Evolutionary conservation across 2,888 invertebrate genomes (phyloP).

Genomic region (Polydrusus cervinus): DNA sequence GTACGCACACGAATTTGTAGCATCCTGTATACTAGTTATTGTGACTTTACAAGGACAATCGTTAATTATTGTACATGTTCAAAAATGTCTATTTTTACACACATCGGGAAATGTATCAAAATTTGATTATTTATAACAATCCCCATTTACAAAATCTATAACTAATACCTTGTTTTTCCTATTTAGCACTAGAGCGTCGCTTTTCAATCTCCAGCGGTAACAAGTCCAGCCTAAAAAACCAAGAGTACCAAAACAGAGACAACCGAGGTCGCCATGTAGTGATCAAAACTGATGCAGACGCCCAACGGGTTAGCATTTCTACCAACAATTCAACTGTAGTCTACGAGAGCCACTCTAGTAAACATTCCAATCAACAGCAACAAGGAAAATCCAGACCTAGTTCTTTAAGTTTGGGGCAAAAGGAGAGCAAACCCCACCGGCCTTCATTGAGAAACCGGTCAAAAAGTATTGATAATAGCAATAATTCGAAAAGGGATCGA

Average conservation of each 20-base stretch:
- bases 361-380: constrained; percentile 38
- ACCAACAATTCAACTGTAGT: constrained; percentile 58
- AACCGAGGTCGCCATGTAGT: constrained; percentile 65
- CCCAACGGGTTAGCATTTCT: constrained; percentile 59
- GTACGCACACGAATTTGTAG: too few species aligned
- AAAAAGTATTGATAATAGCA: constrained; percentile 65
- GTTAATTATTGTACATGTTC: too few species aligned
- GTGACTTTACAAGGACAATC: too few species aligned
- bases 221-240: constrained; percentile 58
- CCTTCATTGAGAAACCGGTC: constrained; percentile 61
- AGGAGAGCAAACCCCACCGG: constrained; percentile 58
- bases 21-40: too few species aligned
- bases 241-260: constrained; percentile 55
- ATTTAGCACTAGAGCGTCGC: constrained; percentile 63
- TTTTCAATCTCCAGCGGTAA: constrained; percentile 58
- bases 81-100: too few species aligned
- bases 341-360: constrained; percentile 59
- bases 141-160: neutral
- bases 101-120: too few species aligned
- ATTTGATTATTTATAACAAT: too few species aligned
- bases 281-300: constrained; percentile 63
- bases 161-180: neutral
- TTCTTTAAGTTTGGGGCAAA: constrained; percentile 62
- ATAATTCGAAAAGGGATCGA: constrained; percentile 59
- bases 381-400: constrained; percentile 63